Conservation (phyloP, 2,888 invertebrate species). For the Antitype chi region DNA sequence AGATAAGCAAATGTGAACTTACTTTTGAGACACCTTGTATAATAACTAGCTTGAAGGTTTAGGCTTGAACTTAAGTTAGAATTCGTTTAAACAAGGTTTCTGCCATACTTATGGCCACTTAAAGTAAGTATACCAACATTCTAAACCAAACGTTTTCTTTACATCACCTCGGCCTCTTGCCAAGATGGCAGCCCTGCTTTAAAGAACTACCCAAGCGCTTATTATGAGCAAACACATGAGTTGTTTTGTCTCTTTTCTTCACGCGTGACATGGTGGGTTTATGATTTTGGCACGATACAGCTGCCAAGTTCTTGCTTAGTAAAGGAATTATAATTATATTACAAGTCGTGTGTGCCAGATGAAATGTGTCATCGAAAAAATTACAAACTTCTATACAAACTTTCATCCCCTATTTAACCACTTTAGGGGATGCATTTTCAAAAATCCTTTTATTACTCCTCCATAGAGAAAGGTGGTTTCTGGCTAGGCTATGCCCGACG, state of each 20-base stretch:
- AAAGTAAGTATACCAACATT: not conserved
- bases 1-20: too few relatives aligned
- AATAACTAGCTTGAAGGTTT: too few relatives aligned
- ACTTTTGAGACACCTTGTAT: too few relatives aligned
- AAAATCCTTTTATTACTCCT: not conserved
- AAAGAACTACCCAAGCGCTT: slow-evolving; percentile 5
- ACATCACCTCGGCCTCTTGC: slow-evolving; percentile 6
- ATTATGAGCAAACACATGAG: slow-evolving; percentile 11
- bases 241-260: slow-evolving; percentile 21
- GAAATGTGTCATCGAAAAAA: not conserved
- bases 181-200: not conserved
- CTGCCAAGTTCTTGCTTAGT: slow-evolving; percentile 2
- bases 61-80: too few relatives aligned
- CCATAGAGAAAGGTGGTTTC: not conserved
- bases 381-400: not conserved
- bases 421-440: not conserved
- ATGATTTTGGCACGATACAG: not conserved
- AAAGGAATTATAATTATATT: not conserved
- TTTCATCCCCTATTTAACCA: not conserved
- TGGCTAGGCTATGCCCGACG: not conserved
- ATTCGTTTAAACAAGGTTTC: too few relatives aligned
- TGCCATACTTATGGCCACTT: too few relatives aligned
- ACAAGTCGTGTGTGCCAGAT: not conserved
- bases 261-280: not conserved
- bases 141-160: not conserved